These are phyloP conservation scores for Brenthis hecate DNA, from an alignment of 2,888 invertebrate species.

Conservation along the genomic window DNA sequence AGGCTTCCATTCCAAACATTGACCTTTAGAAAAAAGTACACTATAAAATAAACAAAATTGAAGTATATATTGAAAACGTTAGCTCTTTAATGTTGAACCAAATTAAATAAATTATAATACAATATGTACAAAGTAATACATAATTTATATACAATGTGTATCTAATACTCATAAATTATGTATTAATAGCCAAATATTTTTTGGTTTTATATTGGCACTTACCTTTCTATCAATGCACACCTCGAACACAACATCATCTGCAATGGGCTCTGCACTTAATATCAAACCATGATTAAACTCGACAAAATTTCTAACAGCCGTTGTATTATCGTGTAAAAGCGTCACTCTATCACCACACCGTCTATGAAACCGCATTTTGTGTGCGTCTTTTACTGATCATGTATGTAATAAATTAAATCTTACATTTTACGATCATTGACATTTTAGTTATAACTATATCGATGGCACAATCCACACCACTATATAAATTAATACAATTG, in stretches of 20 bases:
- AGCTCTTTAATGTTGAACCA: not conserved
- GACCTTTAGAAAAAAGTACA: constrained; percentile 78
- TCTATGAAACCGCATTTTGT: constrained; percentile 16
- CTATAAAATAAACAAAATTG: not conserved
- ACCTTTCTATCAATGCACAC: constrained; percentile 95
- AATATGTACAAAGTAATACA: no score
- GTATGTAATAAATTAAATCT: not conserved
- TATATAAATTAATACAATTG: constrained; percentile 20
- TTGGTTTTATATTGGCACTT: constrained; percentile 42
- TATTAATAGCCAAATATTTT: not conserved
- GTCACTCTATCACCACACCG: constrained; percentile 93
- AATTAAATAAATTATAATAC: no score
- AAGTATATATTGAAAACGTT: not conserved
- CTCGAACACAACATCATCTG: constrained; percentile 92
- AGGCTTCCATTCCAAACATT: constrained; percentile 97
- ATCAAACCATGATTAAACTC: constrained; percentile 95
- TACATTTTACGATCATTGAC: constrained; percentile 1
- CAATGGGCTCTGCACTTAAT: constrained; percentile 89
- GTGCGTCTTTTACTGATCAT: not conserved
- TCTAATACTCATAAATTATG: no score
- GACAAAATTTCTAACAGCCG: constrained; percentile 89
- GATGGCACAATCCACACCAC: constrained; percentile 2
- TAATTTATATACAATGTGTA: no score
- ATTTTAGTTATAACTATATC: constrained; percentile 6
- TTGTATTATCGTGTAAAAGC: constrained; percentile 91